Evolutionary conservation across 2,797 vertebrate species (phyloP), one percentile per base, ranked within the genome.

Genomic region (Coregonus sp.): DNA sequence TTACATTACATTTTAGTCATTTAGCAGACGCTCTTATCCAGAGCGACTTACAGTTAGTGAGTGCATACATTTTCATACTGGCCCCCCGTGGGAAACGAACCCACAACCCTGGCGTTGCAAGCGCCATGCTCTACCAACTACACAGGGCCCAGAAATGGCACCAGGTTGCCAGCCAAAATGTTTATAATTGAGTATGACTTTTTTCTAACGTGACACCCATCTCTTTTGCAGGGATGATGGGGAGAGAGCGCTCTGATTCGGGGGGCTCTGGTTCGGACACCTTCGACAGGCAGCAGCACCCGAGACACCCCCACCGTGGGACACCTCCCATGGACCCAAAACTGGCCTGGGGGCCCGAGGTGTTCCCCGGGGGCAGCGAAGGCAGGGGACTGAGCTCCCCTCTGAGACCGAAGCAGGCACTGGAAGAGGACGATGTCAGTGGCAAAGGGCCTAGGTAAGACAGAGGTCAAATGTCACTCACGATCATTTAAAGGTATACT

Each of bases 321-420:
- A 98, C 96, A 4, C 97, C 97, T 4, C 97, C 97, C 1, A 95
- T 96, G 85, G 97, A 98, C 89, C 94, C 96, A 63, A 98, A 98
- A 82, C 78, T 97, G 87, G 93, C 96, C 69, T 97, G 97, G 97
- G 96, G 94, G 18, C 92, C 95, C 0, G 97, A 97, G 20, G 96
- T 95, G 69, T 97, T 97, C 73, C 93, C 84, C 66, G 92, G 90
- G 0, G 91, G 85, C 29, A 88, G 86, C 0, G 97, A 97, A 70
- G 90, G 92, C 9, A 93, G 95, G 2, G 91, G 93, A 1, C 89
- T 96, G 3, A 92, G 94, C 0, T 97, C 96, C 4, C 95, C 96
- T 0, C 88, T 95, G 72, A 94, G 95, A 73, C 96, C 96, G 87
- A 94, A 95, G 72, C 92, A 95, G 75, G 83, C 90, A 3, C 74